Percentiles rank a stretch among this genome's conserved stretches.
Conservation (phyloP, 2,797 vertebrate genomes). For the Hippopotamyrus pictus region DNA sequence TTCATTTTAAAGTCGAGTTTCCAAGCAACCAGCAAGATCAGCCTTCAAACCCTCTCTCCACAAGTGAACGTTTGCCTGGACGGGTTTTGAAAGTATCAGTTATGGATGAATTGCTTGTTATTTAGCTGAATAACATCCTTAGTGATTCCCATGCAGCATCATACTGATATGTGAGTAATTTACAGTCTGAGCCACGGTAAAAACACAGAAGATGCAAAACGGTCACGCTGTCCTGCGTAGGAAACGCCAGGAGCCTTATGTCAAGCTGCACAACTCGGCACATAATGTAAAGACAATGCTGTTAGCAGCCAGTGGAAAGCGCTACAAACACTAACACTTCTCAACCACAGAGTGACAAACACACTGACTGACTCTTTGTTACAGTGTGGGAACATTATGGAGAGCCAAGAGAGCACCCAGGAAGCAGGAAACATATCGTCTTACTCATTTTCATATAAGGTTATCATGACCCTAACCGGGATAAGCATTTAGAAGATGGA, state of each 20-base stretch:
- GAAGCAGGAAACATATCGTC: not conserved
- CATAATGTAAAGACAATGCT: not conserved
- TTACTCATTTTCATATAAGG: not conserved
- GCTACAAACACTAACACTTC: not conserved
- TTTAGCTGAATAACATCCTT: not conserved
- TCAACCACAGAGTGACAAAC: not conserved
- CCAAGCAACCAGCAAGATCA: not conserved
- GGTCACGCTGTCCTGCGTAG: not conserved
- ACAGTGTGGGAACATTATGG: not conserved
- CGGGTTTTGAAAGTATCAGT: not conserved
- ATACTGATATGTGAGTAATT: not conserved
- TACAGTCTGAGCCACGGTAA: not conserved
- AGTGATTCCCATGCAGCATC: not conserved
- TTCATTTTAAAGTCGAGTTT: slow-evolving; percentile 8
- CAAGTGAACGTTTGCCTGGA: not conserved
- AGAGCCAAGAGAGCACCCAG: not conserved
- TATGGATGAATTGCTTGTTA: not conserved
- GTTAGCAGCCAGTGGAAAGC: not conserved
- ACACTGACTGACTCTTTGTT: not conserved
- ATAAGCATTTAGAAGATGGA: not conserved
- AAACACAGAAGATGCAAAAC: not conserved
- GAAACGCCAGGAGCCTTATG: not conserved
- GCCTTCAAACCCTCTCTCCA: not conserved
- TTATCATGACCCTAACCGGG: not conserved
- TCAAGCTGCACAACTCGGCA: not conserved